These are phyloP conservation scores for Antheraea mylitta DNA, from an alignment of 1,140 invertebrate genomes.

Conservation along the genomic window DNA sequence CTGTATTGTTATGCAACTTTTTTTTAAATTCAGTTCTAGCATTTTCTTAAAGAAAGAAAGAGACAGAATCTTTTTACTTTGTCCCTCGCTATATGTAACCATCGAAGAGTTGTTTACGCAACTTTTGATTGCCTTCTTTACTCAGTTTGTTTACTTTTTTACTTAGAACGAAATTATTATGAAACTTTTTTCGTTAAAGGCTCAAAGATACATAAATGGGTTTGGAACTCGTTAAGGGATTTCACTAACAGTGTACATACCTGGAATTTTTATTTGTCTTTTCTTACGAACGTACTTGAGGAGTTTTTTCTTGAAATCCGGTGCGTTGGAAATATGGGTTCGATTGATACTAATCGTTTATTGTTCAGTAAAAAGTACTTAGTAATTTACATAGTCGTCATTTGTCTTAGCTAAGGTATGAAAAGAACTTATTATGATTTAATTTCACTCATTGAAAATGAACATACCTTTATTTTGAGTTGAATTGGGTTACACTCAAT, in stretches of 20 bases:
- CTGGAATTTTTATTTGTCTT: constrained; percentile 30
- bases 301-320: constrained; percentile 11
- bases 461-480: no score
- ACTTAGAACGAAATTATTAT: constrained; percentile 62
- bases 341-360: neutral
- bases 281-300: constrained; percentile 10
- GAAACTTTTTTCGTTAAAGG: constrained; percentile 66
- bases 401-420: no score
- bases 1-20: no score
- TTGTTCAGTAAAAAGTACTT: no score
- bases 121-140: constrained; percentile 69
- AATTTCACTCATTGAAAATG: no score
- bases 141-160: constrained; percentile 62
- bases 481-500: no score
- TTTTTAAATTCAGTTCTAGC: no score
- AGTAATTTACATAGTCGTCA: no score
- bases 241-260: constrained; percentile 33
- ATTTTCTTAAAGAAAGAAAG: neutral
- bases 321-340: neutral
- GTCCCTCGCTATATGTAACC: constrained; percentile 5
- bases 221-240: constrained; percentile 41
- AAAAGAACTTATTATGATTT: no score
- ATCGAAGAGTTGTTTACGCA: constrained; percentile 57
- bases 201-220: constrained; percentile 58
- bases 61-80: neutral